Evolutionary conservation across 1,140 invertebrate species (phyloP), one percentile per base, ranked within the genome.

Genomic region (Hyles euphorbiae): DNA sequence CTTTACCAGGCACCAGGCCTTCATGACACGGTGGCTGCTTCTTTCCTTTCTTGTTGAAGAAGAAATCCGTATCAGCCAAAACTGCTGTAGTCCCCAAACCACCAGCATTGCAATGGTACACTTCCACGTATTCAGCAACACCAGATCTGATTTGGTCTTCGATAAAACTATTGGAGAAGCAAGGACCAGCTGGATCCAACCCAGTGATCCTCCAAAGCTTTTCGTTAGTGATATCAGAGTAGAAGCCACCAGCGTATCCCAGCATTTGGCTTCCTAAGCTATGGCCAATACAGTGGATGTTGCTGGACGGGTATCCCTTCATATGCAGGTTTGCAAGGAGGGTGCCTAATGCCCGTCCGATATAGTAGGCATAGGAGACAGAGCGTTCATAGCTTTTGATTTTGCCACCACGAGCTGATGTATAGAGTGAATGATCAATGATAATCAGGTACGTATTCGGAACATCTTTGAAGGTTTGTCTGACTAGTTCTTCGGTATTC

Each of bases 131-230:
- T n/a, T 85, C 70, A 2, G 89, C 91, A 53, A 91, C 85, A 3
- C 74, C 81, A 10, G 83, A 71, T 56, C 91, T 78, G 3, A 92
- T 64, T 45, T 90, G 87, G n/a, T 92, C 88, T n/a, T 87, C 81
- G 5, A 84, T 70, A 0, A 87, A 70, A 43, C 74, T 70, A 58
- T 87, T 82, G 0, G 80, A 83, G 63, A 93, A 94, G 61, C 92
- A 92, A 5, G 92, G 93, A 10, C 92, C 91, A 1, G 93, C 93
- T 44, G 92, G 92, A 78, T 94, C 93, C 5, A 92, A 63, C 0
- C 89, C 91, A 3, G 91, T 92, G 36, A 92, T 88, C 43, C 91
- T 70, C 73, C 75, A 76, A 40, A 87, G 57, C 50, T 76, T 83
- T 34, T 88, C 78, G 2, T 47, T 55, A 2, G 85, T 86, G 6